Base-by-base conservation (phyloP, 2,888 invertebrate species). In the Pheosia tremula region DNA sequence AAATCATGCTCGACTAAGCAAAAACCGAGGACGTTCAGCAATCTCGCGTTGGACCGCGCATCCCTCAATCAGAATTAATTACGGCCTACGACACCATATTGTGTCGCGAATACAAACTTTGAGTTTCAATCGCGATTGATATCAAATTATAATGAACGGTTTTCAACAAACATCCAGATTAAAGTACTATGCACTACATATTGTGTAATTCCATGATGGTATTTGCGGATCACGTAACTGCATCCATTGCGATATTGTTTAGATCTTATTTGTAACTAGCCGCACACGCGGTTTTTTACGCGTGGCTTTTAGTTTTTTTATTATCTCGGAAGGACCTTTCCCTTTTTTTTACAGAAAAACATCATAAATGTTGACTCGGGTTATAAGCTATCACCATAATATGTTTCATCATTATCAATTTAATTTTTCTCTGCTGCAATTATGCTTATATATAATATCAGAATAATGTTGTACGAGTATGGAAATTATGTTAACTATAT, bases 1-100 rank as follows among this genome's bases (percentile, higher is more conserved):
- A 71, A 80, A 75, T 80, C 81, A 83, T 79, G 88, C 85, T 86
- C 66, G 75, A 77, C 75, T 66, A 76, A 86, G 87, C 86, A 84
- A 84, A 85, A 81, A 76, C 63, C 74, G 78, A 78, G 78, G 78
- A 72, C 79, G 66, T 68, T 71, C 71, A 72, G 71, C 80, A 74
- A 82, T 69, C 71, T 74, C 24, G 59, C 62, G 72, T 67, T 73
- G 74, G 78, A 77, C 78, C 69, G 72, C 77, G 75, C 75, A 80
- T 80, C 77, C 81, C 81, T 79, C 72, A 74, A 79, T 81, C 77
- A 72, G 74, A 83, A 83, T 86, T 82, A 82, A 85, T 84, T 80
- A 77, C 58, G 61, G 57, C 24, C 38, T n/a, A 0, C 7, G 24
- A 52, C 13, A 52, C 47, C 43, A 1, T 45, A 57, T 57, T 57